These are phyloP conservation scores for Anastrepha ludens DNA, from an alignment of 1,140 invertebrate genomes.

Conservation along the genomic window DNA sequence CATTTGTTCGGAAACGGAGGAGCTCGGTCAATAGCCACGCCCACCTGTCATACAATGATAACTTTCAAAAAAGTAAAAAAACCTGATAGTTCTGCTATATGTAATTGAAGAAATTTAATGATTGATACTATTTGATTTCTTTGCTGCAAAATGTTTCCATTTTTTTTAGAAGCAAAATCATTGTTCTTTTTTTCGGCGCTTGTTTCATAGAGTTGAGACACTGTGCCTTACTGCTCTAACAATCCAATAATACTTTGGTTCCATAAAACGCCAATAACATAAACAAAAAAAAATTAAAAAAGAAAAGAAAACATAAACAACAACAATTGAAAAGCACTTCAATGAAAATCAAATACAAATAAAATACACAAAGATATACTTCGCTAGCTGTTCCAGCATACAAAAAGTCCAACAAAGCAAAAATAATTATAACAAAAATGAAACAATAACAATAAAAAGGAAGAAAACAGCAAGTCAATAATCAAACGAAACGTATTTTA, in stretches of 20 bases:
- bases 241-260: constrained; percentile 23
- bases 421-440: constrained; percentile 12
- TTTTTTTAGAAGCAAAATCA: too few relatives aligned
- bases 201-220: not conserved
- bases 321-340: constrained; percentile 22
- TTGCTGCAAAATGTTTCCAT: too few relatives aligned
- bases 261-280: constrained; percentile 31
- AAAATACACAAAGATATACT: not conserved
- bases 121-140: too few relatives aligned
- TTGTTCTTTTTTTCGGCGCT: too few relatives aligned
- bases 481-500: constrained; percentile 74
- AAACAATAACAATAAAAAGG: constrained; percentile 32
- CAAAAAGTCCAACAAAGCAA: not conserved
- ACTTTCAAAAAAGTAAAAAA: too few relatives aligned
- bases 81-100: too few relatives aligned
- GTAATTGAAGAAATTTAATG: too few relatives aligned
- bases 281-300: not conserved
- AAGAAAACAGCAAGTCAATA: constrained; percentile 64
- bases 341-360: constrained; percentile 36
- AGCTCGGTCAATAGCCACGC: too few relatives aligned
- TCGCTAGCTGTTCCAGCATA: not conserved
- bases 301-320: not conserved
- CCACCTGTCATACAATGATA: too few relatives aligned
- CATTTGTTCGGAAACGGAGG: too few relatives aligned
- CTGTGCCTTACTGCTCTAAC: not conserved